A percentile compares a stretch with the other conserved stretches of the same genome.
phyloP scores from a whole-genome alignment of 23 tunicate genomes.

The Diplosoma virens region DNA sequence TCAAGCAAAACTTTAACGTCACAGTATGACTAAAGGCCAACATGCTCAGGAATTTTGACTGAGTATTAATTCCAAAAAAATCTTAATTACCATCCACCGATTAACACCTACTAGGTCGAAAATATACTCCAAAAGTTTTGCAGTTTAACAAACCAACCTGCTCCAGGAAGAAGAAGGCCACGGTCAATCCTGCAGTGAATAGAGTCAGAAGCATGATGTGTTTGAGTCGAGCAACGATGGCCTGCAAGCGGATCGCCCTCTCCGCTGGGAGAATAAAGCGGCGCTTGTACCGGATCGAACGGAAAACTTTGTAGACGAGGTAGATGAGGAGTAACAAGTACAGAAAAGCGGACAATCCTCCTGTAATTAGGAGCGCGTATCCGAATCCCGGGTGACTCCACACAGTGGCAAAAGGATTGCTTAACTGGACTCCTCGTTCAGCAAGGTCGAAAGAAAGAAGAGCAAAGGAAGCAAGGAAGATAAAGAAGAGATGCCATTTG shows the following conservation, averaged over 20 bases:
- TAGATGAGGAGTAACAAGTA: conserved; percentile 54
- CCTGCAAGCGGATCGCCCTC: conserved; percentile 31
- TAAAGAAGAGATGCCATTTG: conserved; percentile 57
- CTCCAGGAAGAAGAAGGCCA: conserved; percentile 62
- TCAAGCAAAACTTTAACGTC: too few species aligned
- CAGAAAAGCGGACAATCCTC: conserved; percentile 36
- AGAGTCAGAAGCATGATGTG: conserved; percentile 59
- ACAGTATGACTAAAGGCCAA: too few species aligned
- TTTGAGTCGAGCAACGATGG: conserved; percentile 52
- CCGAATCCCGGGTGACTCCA: conserved; percentile 77
- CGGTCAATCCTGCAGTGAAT: conserved; percentile 64
- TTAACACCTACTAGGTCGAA: too few species aligned
- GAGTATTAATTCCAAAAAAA: too few species aligned
- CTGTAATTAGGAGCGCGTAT: conserved; percentile 39
- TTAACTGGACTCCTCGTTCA: conserved; percentile 76
- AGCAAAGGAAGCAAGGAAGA: conserved; percentile 39
- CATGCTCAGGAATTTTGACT: too few species aligned
- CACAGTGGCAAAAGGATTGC: conserved; percentile 68
- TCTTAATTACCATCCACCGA: too few species aligned
- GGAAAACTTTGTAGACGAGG: conserved; percentile 69
- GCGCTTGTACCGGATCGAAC: conserved; percentile 65
- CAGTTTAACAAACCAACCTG: conserved; percentile 47
- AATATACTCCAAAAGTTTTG: too few species aligned
- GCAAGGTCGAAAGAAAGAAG: conserved; percentile 79
- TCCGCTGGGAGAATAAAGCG: conserved; percentile 41